A percentile compares a stretch with the other conserved stretches of the same genome.
phyloP scores from a whole-genome alignment of 2,888 invertebrate genomes.

The Nephrotoma guestfalica region DNA sequence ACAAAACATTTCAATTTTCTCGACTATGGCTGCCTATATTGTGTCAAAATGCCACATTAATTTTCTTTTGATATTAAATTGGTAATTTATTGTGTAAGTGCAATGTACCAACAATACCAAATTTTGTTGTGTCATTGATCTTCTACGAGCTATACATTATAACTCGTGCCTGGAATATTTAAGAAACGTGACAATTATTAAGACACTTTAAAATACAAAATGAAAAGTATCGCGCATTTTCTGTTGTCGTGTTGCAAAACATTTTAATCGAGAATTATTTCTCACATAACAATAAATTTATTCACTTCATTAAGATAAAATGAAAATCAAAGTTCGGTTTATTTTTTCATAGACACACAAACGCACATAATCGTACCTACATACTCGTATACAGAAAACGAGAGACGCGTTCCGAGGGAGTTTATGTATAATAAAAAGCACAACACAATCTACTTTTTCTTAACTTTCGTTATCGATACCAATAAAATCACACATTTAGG shows the following conservation, averaged over 20 bases:
- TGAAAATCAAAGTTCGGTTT: neutral
- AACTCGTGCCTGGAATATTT: neutral
- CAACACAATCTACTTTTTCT: neutral
- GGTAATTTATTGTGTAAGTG: neutral
- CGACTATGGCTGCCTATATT: neutral
- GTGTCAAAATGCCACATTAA: neutral
- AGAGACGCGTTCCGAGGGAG: neutral
- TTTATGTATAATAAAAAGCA: neutral
- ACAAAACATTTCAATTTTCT: neutral
- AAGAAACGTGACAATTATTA: neutral
- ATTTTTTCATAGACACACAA: neutral
- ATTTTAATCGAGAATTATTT: neutral
- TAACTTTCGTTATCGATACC: neutral
- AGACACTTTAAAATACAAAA: neutral
- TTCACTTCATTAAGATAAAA: neutral
- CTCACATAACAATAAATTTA: neutral
- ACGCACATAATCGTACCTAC: neutral
- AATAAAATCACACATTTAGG: neutral
- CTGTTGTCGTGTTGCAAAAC: neutral
- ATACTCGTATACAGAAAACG: neutral
- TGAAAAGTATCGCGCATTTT: neutral
- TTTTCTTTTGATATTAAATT: neutral
- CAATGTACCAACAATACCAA: neutral
- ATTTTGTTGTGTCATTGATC: neutral
- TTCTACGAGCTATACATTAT: neutral